Evolutionary conservation across 2,113 vertebrate genomes (phyloP).

Genomic region (Genyomyrus donnyi): DNA sequence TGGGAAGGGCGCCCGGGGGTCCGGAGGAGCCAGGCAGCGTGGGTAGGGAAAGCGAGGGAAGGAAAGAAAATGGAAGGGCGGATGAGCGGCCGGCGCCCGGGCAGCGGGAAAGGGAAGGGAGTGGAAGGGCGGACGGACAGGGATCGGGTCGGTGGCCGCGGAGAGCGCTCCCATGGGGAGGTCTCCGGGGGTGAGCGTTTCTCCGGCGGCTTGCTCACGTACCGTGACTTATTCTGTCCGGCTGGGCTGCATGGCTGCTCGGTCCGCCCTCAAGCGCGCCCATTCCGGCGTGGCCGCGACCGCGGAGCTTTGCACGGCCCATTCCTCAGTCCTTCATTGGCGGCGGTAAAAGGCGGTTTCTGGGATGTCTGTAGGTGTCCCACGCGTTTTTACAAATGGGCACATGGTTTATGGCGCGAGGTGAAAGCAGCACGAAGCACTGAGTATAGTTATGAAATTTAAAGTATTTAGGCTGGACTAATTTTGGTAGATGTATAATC

Average conservation of each 20-base stretch:
- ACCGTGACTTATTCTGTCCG: background rate
- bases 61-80: conserved; percentile 35
- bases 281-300: background rate
- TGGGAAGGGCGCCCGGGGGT: conserved; percentile 49
- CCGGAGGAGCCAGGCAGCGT: conserved; percentile 36
- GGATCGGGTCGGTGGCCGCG: background rate
- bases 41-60: background rate
- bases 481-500: background rate
- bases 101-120: background rate
- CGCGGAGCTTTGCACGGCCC: background rate
- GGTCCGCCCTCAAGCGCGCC: background rate
- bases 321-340: background rate
- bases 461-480: background rate
- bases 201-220: background rate
- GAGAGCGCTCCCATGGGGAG: background rate
- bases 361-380: background rate
- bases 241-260: background rate
- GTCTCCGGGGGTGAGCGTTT: background rate
- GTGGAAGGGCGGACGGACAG: background rate
- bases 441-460: background rate
- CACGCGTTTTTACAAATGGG: background rate
- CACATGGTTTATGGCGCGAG: background rate
- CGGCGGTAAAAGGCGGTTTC: background rate
- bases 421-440: background rate
- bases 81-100: conserved; percentile 44